These are phyloP conservation scores for Podargus strigoides DNA, from an alignment of 2,797 vertebrate genomes.

Conservation along the genomic window DNA sequence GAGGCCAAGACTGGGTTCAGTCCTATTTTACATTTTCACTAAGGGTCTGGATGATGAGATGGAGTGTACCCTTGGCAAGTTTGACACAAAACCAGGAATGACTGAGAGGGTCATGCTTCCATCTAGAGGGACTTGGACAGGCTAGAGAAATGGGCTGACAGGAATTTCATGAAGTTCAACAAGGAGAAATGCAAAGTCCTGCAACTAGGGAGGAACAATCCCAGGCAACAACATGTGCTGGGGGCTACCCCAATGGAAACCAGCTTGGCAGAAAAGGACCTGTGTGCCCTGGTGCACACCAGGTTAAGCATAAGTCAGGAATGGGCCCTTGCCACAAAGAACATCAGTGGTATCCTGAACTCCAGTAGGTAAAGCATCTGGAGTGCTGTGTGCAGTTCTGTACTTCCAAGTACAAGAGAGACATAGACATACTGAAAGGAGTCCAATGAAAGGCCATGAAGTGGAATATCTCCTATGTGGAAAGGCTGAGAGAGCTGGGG, in stretches of 20 bases:
- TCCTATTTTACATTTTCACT: neutral
- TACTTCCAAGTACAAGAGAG: neutral
- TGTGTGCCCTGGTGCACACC: neutral
- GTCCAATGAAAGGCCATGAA: no score
- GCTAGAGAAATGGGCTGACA: no score
- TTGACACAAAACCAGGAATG: neutral
- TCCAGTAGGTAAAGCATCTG: neutral
- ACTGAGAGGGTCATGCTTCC: neutral
- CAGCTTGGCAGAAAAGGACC: neutral
- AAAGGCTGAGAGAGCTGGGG: no score
- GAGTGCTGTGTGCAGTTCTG: neutral
- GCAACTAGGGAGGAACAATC: neutral
- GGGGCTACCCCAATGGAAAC: neutral
- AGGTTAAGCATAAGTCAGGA: neutral
- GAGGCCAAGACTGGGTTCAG: neutral
- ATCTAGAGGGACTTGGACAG: neutral
- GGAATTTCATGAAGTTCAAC: no score
- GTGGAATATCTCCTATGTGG: no score
- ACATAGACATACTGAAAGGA: no score
- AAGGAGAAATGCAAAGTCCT: neutral
- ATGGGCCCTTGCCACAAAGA: neutral
- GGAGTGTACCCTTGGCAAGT: neutral
- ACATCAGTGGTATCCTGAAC: neutral
- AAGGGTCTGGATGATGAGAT: neutral
- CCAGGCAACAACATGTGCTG: neutral